Base-by-base conservation (phyloP, 2,113 vertebrate species). In the Gambusia affinis region DNA sequence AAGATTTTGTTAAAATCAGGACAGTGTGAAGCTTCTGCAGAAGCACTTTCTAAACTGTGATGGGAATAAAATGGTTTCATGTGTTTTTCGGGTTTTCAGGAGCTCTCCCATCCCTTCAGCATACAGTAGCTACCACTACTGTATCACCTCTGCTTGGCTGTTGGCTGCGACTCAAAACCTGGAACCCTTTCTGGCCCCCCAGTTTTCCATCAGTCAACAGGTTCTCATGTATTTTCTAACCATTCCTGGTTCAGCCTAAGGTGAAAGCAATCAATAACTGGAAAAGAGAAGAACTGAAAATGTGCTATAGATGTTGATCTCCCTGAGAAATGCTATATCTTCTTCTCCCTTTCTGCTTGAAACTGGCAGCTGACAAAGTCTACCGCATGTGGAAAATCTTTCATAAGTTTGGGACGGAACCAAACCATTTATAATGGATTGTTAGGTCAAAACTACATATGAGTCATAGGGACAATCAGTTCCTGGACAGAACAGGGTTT, bases 381-480 rank as follows among this genome's bases (percentile, higher is more conserved):
- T 47, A 73, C 79, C 85, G 83, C 82, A 86, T 86, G 85, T 90
- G 90, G 90, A 90, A 90, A 90, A 86, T 84, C 76, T 86, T 82
- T 86, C 80, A 75, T 57, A 79, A 77, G 76, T 76, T 81, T 89
- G 87, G 87, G 74, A 47, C 35, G 0, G n/a, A 72, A 88, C 74
- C 87, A 88, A 87, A 86, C 68, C 75, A 70, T 82, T 80, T 75
- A 85, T 80, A 83, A 80, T 72, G 81, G 87, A 76, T 84, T 84
- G 73, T 82, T 84, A 35, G 75, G 72, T 76, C 54, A 73, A 44
- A 83, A 37, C 69, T 76, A 73, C 60, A 64, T 64, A 65, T 54
- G 63, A 79, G 67, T 75, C 64, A 69, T 42, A 74, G 62, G 73
- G 54, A 81, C 72, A 73, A 78, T 78, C 69, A 68, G 37, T 84